Conservation (phyloP, 2,113 vertebrate genomes). For the Paramormyrops kingsleyae region DNA sequence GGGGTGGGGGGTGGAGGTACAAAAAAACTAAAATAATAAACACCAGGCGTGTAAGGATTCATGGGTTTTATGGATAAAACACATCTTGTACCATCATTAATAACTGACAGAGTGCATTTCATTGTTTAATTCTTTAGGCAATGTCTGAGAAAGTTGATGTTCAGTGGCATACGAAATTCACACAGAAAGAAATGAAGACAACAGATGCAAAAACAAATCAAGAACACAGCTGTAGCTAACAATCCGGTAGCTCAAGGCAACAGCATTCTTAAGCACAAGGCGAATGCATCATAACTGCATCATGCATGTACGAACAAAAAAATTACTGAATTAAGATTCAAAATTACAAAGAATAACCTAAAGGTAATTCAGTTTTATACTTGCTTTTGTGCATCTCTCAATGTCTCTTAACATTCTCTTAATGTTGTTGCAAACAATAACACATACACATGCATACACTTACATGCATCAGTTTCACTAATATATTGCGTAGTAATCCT, state of each 20-base stretch:
- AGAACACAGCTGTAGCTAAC: not conserved
- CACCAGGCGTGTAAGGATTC: not conserved
- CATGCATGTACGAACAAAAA: not conserved
- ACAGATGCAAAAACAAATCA: conserved; percentile 4
- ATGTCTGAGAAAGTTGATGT: not conserved
- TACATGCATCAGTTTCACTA: not conserved
- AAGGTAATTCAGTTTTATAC: not conserved
- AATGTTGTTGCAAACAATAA: not conserved
- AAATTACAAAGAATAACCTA: not conserved
- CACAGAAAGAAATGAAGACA: conserved; percentile 8
- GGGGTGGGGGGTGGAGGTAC: not conserved
- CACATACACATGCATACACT: conserved; percentile 9
- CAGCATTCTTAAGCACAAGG: not conserved
- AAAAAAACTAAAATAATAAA: not conserved
- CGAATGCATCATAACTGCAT: not conserved
- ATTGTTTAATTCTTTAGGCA: not conserved
- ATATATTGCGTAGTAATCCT: not conserved
- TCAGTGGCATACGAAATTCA: not conserved
- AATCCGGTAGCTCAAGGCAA: not conserved
- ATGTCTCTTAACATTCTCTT: not conserved
- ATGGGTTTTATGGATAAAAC: not conserved
- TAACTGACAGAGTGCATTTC: not conserved
- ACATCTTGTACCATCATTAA: not conserved
- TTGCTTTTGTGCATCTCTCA: not conserved
- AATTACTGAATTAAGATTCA: not conserved